Evolutionary conservation across 1,140 invertebrate genomes (phyloP).

Genomic region (Magallana angulata): DNA sequence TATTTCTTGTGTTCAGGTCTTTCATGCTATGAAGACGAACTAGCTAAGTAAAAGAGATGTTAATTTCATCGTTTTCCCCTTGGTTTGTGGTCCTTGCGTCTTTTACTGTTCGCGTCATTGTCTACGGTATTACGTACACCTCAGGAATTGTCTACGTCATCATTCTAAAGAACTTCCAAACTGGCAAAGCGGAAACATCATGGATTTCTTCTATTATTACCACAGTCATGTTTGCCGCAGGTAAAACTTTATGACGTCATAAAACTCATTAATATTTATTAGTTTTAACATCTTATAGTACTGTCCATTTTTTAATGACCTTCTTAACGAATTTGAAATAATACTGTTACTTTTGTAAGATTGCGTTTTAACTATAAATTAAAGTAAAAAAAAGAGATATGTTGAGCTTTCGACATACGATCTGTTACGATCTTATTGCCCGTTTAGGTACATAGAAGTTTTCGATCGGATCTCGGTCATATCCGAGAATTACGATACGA

Average conservation of each 20-base stretch:
- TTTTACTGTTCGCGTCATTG: conserved; percentile 34
- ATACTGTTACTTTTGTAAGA: neutral
- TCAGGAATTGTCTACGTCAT: conserved; percentile 70
- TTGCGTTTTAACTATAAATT: no score
- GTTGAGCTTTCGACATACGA: no score
- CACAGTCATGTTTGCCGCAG: conserved; percentile 51
- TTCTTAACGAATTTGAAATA: neutral
- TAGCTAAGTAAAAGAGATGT: no score
- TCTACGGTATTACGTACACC: conserved; percentile 53
- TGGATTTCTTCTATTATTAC: conserved; percentile 73
- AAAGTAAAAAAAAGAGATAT: no score
- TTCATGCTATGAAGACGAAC: no score
- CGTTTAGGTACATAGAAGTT: no score
- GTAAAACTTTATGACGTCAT: neutral
- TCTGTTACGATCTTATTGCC: no score
- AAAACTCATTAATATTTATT: no score
- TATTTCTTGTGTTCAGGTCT: no score
- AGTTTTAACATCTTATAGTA: no score
- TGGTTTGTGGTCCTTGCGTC: conserved; percentile 48
- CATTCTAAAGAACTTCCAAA: conserved; percentile 66
- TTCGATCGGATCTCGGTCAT: no score
- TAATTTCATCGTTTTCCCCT: neutral
- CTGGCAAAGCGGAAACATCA: conserved; percentile 70
- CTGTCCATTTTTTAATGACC: neutral
- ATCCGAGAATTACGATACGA: no score